Base-by-base conservation (phyloP, 2,797 vertebrate species). In the Gymnothorax reevesii region DNA sequence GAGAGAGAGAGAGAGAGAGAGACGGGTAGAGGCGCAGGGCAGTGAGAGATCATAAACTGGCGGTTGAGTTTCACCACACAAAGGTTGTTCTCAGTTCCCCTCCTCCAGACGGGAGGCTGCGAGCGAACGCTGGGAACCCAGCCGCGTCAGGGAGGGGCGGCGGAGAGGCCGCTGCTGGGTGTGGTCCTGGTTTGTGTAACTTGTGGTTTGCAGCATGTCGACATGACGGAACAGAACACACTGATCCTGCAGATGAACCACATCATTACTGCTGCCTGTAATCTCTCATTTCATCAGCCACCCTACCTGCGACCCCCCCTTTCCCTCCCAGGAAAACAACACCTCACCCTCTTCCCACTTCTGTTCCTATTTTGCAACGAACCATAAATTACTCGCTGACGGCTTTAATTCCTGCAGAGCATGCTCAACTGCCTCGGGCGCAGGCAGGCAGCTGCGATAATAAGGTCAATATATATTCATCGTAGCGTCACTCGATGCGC, bases 401-500 rank as follows among this genome's bases (percentile, higher is more conserved):
- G 93, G 94, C 93, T 96, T 94, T 95, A 94, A 96, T 95, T 96
- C 92, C 95, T 91, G 94, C 93, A 92, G 91, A 94, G 93, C 92
- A 95, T 94, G 95, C 95, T 95, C 91, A 88, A 94, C 92, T 94
- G 95, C 94, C 92, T 92, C 94, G 89, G 94, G 94, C 95, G 93
- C 93, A 87, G 89, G 93, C 94, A 95, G 94, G 93, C 92, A 93
- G 93, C 94, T 92, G 94, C 94, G 94, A 93, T 96, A 95, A 96
- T 95, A 94, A 96, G 96, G 96, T 97, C 96, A 95, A 95, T 96
- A 94, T 94, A 95, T 94, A 96, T 96, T 95, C 95, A 95, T 92
- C 94, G 95, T 95, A 92, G 93, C 94, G 87, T 94, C 87, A 92
- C 93, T 94, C 92, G 95, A 95, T 94, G 94, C 93, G 93, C 94